Base-by-base conservation (phyloP, 2,797 vertebrate species). In the Antennarius maculatus region DNA sequence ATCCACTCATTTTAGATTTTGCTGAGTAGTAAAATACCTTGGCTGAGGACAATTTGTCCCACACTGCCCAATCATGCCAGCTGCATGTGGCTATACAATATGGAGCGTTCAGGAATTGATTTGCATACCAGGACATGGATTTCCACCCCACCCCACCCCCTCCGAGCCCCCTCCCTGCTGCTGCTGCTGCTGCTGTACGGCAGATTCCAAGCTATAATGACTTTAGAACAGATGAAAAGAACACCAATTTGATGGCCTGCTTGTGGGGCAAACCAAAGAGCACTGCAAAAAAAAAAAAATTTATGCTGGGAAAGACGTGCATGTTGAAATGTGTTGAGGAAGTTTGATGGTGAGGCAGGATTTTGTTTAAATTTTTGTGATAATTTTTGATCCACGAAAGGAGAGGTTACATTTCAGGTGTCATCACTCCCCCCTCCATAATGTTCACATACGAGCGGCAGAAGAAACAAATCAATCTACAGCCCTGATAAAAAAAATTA, bases 11-110 rank as follows among this genome's bases (percentile, higher is more conserved):
- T 67, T 82, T 83, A 82, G 86, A 82, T 92, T 92, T 89, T 93
- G 92, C 92, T 92, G 92, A 93, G 84, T 92, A 79, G 89, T 81
- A 84, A 88, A 91, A 91, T 63, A 76, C 79, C 83, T 82, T 63
- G 76, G 89, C 85, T 53, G 76, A 79, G 82, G 89, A 91, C 82
- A 76, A 84, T 90, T 90, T 89, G 86, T 89, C 88, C 84, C 81
- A 76, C 80, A 60, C 83, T 80, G 84, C 77, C 87, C 87, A 89
- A 87, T 89, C 87, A 83, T 79, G 78, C 85, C 87, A 89, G 85
- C 87, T 90, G 86, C 88, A 88, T 80, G 86, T 18, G 76, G 81
- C 86, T 88, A 62, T 80, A 90, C 90, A 93, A 88, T 86, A 87
- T 83, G 81, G 81, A 81, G 80, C 75, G 39, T 75, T 80, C 74